These are phyloP conservation scores for Zaprionus obscuricornis DNA, from an alignment of 2,888 invertebrate genomes.

Conservation along the genomic window DNA sequence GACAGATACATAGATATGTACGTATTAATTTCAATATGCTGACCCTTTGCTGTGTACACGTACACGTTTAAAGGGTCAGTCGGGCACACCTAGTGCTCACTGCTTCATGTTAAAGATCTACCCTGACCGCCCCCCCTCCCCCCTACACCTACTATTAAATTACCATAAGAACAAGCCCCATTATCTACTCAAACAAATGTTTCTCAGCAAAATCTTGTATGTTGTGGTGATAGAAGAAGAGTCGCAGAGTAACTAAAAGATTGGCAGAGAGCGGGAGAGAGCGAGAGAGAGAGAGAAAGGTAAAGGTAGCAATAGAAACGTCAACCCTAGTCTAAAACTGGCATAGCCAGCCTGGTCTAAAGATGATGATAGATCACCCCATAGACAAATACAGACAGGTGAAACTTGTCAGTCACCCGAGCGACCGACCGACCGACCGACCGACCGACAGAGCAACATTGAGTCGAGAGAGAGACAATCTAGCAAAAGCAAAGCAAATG, in stretches of 20 bases:
- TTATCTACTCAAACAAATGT: constrained; percentile 78
- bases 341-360: constrained; percentile 26
- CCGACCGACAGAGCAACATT: not conserved
- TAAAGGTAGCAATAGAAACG: constrained; percentile 69
- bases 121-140: no score
- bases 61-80: constrained; percentile 54
- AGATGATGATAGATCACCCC: constrained; percentile 76
- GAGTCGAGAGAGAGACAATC: no score
- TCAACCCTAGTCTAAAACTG: constrained; percentile 56
- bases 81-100: constrained; percentile 50
- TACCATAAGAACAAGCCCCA: constrained; percentile 60
- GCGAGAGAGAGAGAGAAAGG: constrained; percentile 2
- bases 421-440: constrained; percentile 3
- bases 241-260: no score
- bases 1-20: no score
- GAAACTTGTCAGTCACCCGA: constrained; percentile 74
- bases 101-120: constrained; percentile 43
- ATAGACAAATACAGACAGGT: constrained; percentile 76
- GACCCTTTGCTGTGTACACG: no score
- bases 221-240: constrained; percentile 5
- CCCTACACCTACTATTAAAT: no score
- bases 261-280: no score
- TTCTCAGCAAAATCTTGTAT: constrained; percentile 58
- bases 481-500: constrained; percentile 6
- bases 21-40: constrained; percentile 60